These are phyloP conservation scores for Pterostichus madidus DNA, from an alignment of 2,888 invertebrate genomes.

Conservation along the genomic window DNA sequence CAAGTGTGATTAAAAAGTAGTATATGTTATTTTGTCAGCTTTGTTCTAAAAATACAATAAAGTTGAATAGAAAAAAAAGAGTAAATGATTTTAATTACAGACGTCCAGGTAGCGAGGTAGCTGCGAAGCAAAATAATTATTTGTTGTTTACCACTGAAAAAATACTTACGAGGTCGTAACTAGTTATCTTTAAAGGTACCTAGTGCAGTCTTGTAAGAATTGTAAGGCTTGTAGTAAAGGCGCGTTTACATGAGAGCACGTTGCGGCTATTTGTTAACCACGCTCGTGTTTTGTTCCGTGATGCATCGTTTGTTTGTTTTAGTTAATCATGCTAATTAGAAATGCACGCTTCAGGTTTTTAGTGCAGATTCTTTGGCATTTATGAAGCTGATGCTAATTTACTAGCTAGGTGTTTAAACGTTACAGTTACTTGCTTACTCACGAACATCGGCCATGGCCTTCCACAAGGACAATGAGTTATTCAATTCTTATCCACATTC, in stretches of 20 bases:
- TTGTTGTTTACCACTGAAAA: no score
- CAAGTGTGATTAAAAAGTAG: no score
- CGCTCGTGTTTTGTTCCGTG: conserved; percentile 15
- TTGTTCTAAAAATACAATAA: no score
- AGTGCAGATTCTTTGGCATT: conserved; percentile 43
- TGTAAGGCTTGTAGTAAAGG: conserved; percentile 2
- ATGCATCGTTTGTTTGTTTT: conserved; percentile 50
- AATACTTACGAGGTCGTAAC: neutral
- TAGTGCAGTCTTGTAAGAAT: conserved; percentile 9
- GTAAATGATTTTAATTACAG: no score
- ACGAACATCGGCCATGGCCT: neutral
- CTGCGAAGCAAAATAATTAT: no score
- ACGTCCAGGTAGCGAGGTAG: no score
- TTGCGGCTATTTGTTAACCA: conserved; percentile 24
- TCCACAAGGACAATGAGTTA: conserved; percentile 21
- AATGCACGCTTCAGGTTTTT: conserved; percentile 30
- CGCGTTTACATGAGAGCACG: conserved; percentile 28
- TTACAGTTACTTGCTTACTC: conserved; percentile 32
- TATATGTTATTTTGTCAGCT: no score
- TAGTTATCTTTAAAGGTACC: conserved; percentile 10
- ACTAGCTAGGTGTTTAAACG: conserved; percentile 34
- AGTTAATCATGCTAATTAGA: conserved; percentile 42
- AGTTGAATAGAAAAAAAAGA: no score
- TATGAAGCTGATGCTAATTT: conserved; percentile 39
- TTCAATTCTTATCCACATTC: neutral